Percentiles rank a stretch among this genome's conserved stretches.
These are phyloP conservation scores for Okamejei kenojei DNA, from an alignment of 2,797 vertebrate species.

Conservation along the genomic window DNA sequence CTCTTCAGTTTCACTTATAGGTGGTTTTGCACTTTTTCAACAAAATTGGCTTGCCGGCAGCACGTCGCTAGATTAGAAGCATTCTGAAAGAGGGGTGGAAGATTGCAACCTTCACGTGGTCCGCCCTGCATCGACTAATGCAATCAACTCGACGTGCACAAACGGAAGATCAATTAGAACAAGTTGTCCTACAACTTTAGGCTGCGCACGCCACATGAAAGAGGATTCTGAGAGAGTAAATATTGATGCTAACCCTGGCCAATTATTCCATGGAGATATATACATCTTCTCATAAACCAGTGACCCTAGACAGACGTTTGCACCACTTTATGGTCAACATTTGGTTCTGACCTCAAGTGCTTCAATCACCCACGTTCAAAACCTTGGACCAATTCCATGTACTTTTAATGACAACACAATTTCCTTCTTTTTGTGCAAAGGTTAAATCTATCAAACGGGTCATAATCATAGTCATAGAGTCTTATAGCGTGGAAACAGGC, in stretches of 20 bases:
- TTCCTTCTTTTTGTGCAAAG: background rate
- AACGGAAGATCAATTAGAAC: too few species aligned
- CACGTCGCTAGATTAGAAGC: background rate
- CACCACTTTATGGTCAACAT: background rate
- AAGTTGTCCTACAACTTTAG: too few species aligned
- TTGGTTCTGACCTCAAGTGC: background rate
- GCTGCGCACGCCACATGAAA: too few species aligned
- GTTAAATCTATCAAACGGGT: background rate
- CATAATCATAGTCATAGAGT: too few species aligned
- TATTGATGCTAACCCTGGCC: background rate
- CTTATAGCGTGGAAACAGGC: too few species aligned
- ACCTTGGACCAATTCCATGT: background rate
- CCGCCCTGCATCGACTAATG: too few species aligned
- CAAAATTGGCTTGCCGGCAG: background rate
- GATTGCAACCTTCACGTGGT: too few species aligned
- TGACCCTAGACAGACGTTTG: background rate
- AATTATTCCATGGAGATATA: background rate
- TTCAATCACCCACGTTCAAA: background rate
- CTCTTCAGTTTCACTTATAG: background rate
- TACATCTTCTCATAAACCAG: background rate
- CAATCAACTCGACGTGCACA: too few species aligned
- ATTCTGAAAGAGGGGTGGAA: too few species aligned
- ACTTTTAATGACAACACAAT: background rate
- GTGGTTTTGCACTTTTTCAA: background rate
- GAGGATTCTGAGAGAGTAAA: background rate